Evolutionary conservation across 2,113 vertebrate genomes (phyloP), one percentile per base, ranked within the genome.

Genomic region (Trematocara macrostoma): DNA sequence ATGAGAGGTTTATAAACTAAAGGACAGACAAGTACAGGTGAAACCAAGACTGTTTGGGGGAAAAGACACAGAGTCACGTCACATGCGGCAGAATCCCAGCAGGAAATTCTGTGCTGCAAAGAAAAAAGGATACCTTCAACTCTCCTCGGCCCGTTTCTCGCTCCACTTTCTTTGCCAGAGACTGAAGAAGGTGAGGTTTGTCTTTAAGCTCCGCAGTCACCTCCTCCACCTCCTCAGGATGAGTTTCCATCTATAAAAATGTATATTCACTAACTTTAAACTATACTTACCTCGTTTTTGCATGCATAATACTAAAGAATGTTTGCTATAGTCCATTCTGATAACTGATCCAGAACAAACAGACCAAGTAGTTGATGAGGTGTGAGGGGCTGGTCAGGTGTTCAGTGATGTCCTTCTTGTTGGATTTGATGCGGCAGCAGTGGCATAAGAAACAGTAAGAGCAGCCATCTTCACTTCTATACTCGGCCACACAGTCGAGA

Each of bases 401-500:
- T 55, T 89, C 81, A 16, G 87, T 53, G 40, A 96, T 59, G 55
- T 91, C 92, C 31, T 49, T 20, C 64, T 85, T 83, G 82, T 74
- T 90, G 78, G 88, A 31, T 83, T 86, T 93, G 52, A 93, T 34
- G 51, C 93, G 91, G 86, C 95, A 96, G 85, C 93, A 93, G 86
- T 94, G 94, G 88, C 95, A 96, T 87, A 96, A 86, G 71, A 94
- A 96, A 79, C 89, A 89, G 64, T 64, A 57, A 0, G 89, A 85
- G 16, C 38, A 12, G 81, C 91, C 90, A 1, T 83, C 91, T 59
- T 95, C 86, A 31, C 88, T 82, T 87, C 88, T 87, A 56, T 92
- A 95, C 84, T 95, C 94, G 7, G 88, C 85, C 47, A 96, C 82
- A 11, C 59, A 76, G 85, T 34, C 51, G 15, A 96, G 93, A 92